Base-by-base conservation (phyloP, 30 jellyfish, hydroid and myxozoan species). In the Nemopilema nomurai region DNA sequence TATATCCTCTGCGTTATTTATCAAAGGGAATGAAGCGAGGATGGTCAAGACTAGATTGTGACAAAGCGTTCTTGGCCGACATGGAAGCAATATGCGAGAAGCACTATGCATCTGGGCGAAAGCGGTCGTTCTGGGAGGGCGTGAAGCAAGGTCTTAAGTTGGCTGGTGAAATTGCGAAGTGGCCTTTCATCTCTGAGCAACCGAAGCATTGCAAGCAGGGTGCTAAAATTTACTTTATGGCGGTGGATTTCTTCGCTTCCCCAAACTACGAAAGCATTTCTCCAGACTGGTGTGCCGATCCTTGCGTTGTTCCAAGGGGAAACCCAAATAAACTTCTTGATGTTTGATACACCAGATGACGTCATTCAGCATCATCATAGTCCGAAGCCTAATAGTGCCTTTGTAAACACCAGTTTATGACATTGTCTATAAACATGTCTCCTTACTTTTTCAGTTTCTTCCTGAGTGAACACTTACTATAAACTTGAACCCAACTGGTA, bases 11-110 rank as follows among this genome's bases (percentile, higher is more conserved):
- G n/a, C n/a, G n/a, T n/a, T n/a, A n/a, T n/a, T 41, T 41, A 41
- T 41, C 8, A 41, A 25, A 77, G 89, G 89, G 89, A 13, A 62
- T 28, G 50, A 80, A 23, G 51, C 68, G 67, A 63, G 89, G 89
- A 57, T 80, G 89, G 89, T 18, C 89, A 22, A 32, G 89, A 17
- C 41, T 50, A 1, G 29, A n/a, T 21, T 80, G 89, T 27, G 89
- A 80, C 49, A 13, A 0, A 4, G 89, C 89, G 18, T 80, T 80
- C 62, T 33, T 28, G 67, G 52, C 73, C 1, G 89, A 80, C 69
- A 80, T 80, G 89, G 81, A 63, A 18, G 49, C 53, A 32, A 66
- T 41, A 4, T 80, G 89, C 41, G 33, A 18, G 1, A 30, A n/a
- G 27, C 23, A 31, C 1, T 41, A 73, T 31, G 49, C 77, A 6